Percentiles rank a stretch among this genome's conserved stretches.
These are phyloP conservation scores for Gymnoscopelus microlampas DNA, from an alignment of 2,797 vertebrate species.

Conservation along the genomic window DNA sequence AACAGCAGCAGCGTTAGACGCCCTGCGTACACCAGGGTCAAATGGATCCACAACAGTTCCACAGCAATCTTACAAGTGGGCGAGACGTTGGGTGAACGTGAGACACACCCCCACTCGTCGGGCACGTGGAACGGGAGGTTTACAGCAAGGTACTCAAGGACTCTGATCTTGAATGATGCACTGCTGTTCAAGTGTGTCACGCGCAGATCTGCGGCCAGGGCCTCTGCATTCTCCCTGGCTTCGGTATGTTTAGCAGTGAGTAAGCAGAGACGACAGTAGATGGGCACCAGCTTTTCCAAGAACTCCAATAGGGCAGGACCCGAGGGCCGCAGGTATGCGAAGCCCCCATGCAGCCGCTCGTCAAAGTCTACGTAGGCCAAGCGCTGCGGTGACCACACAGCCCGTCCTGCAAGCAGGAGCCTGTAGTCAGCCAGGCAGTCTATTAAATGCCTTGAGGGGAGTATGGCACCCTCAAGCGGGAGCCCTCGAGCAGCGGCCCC, in stretches of 20 bases:
- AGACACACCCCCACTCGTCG: neutral
- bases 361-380: neutral
- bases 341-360: neutral
- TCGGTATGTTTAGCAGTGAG: neutral
- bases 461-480: too few relatives aligned
- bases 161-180: neutral
- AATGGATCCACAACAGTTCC: neutral
- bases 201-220: neutral
- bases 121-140: neutral
- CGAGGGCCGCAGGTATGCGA: neutral
- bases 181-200: neutral
- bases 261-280: neutral
- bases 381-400: neutral
- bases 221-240: neutral
- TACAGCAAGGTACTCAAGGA: neutral
- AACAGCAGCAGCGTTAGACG: neutral
- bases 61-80: neutral
- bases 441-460: neutral
- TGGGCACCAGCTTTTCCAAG: neutral
- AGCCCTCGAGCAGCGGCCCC: too few relatives aligned
- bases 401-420: neutral
- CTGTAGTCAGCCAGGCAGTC: neutral
- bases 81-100: neutral
- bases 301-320: neutral
- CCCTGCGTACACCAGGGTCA: conserved; percentile 3